Conservation (phyloP, 23 tunicate species). For the Ascidia mentula region DNA sequence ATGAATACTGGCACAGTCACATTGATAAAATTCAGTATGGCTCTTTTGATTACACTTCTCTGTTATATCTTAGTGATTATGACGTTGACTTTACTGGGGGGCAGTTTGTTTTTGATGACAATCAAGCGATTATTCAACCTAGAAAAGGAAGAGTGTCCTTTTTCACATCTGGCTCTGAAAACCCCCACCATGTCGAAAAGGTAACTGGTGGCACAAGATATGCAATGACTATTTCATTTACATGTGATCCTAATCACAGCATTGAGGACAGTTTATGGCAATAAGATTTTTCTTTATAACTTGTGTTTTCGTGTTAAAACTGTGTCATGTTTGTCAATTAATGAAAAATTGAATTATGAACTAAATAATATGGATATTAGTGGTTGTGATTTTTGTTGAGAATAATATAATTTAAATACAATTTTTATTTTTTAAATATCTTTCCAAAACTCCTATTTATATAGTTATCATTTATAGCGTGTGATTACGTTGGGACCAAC, state of each 20-base stretch:
- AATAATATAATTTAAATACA: too few species aligned
- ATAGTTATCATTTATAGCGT: too few species aligned
- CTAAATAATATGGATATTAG: too few species aligned
- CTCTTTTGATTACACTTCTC: conserved; percentile 92
- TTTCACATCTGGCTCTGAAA: conserved; percentile 96
- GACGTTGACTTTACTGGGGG: conserved; percentile 84
- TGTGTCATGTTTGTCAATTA: too few species aligned
- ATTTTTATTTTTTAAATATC: too few species aligned
- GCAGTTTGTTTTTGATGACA: conserved; percentile 79
- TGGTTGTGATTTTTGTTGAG: too few species aligned
- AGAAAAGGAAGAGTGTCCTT: conserved; percentile 79
- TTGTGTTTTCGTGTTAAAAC: too few species aligned
- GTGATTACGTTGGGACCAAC: too few species aligned
- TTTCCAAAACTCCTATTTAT: too few species aligned
- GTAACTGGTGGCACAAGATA: conserved; percentile 53
- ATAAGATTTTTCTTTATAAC: not conserved
- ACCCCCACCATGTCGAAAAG: conserved; percentile 95
- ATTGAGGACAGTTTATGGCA: conserved; percentile 58
- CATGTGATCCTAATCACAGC: conserved; percentile 73
- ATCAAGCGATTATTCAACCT: conserved; percentile 59
- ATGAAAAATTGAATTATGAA: too few species aligned
- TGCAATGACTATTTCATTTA: conserved; percentile 92
- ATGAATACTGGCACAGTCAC: conserved; percentile 97
- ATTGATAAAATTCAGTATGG: conserved; percentile 96
- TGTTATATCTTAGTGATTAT: conserved; percentile 67